Evolutionary conservation across 2,888 invertebrate genomes (phyloP).

Genomic region (Meliscaeva auricollis): DNA sequence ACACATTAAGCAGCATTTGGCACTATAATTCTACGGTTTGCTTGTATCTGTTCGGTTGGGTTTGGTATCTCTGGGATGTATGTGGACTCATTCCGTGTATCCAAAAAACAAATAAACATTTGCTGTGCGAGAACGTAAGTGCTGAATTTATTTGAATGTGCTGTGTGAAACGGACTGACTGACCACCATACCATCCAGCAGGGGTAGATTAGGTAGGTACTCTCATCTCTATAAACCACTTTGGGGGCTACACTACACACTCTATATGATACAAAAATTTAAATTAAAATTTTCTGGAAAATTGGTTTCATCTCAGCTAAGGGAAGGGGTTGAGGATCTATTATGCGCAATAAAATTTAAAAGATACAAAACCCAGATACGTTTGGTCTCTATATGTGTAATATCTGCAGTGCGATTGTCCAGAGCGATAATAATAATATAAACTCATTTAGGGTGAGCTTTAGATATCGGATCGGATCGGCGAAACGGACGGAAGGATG

Average conservation of each 20-base stretch:
- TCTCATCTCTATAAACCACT: neutral
- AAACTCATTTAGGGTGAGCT: conserved; percentile 12
- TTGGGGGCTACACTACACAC: neutral
- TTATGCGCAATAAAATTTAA: conserved; percentile 36
- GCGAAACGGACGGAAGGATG: neutral
- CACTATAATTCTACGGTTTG: no score
- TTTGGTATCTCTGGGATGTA: neutral
- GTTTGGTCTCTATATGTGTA: neutral
- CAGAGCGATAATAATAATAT: conserved; percentile 10
- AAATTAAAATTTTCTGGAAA: conserved; percentile 46
- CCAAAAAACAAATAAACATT: conserved; percentile 57
- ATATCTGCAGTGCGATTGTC: conserved; percentile 29
- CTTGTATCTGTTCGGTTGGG: conserved; percentile 48
- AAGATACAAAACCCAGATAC: conserved; percentile 32
- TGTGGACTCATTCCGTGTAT: neutral
- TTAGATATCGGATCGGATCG: neutral
- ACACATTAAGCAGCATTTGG: conserved; percentile 49
- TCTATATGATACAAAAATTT: conserved; percentile 27
- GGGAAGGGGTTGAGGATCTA: neutral
- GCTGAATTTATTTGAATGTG: conserved; percentile 25
- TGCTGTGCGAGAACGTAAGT: conserved; percentile 40
- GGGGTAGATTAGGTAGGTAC: no score
- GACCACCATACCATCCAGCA: neutral
- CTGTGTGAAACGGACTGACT: neutral
- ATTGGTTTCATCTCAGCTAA: neutral